These are phyloP conservation scores for Spongilla lacustris DNA, from an alignment of 37 sponge, comb jelly and placozoan species.

Conservation along the genomic window DNA sequence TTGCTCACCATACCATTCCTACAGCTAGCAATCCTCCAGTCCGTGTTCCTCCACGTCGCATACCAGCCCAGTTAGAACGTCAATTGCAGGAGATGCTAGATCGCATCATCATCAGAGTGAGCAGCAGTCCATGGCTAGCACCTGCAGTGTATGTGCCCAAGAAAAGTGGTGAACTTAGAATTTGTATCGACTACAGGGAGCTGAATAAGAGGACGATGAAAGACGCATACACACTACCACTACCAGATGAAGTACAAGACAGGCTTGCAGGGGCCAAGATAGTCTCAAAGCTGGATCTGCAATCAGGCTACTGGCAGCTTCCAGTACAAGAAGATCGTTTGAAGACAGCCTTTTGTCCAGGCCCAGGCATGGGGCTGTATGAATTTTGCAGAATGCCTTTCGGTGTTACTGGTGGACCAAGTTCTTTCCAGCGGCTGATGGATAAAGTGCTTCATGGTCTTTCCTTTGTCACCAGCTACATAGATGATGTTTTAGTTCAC, in stretches of 20 bases:
- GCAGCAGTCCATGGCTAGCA: conserved; percentile 46
- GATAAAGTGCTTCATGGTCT: too few relatives aligned
- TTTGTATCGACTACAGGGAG: not conserved
- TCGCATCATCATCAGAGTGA: conserved; percentile 25
- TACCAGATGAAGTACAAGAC: conserved; percentile 41
- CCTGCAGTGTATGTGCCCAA: conserved; percentile 17
- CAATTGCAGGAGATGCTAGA: conserved; percentile 31
- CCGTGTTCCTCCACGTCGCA: conserved; percentile 33
- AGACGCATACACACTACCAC: conserved; percentile 18
- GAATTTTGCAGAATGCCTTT: too few relatives aligned
- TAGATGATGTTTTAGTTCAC: too few relatives aligned
- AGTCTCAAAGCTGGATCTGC: conserved; percentile 26
- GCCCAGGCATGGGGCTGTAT: too few relatives aligned
- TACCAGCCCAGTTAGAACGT: not conserved
- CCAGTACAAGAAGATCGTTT: too few relatives aligned
- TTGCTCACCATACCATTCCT: too few relatives aligned
- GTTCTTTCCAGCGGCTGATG: too few relatives aligned
- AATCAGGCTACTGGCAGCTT: conserved; percentile 11
- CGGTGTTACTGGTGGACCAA: too few relatives aligned
- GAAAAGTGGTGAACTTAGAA: too few relatives aligned
- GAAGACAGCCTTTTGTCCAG: too few relatives aligned
- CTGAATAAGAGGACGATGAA: not conserved
- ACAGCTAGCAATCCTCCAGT: not conserved
- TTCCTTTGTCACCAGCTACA: too few relatives aligned
- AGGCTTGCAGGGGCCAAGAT: not conserved